Evolutionary conservation across 35 echinoderm and acorn worm species (phyloP), one percentile per base, ranked within the genome.

Genomic region (Strongylocentrotus purpuratus): DNA sequence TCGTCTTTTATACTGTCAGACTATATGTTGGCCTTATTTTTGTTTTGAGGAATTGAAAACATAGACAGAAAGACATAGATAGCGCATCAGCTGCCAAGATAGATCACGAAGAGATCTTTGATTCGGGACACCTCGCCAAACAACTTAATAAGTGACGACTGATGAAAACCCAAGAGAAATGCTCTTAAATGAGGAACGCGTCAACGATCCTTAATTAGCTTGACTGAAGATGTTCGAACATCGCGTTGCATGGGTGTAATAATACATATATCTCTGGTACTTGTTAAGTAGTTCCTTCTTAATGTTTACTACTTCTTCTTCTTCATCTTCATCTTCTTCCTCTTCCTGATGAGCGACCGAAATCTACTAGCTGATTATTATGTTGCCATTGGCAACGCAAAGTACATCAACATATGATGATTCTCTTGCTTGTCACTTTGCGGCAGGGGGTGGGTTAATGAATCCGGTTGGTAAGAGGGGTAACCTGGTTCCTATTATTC

Each of bases 401-500:
- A 55, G 50, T 55, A 2, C 50, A 55, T 55, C 50, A 14, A 2
- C 15, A 9, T 10, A n/a, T 65, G 61, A 70, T 20, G 61, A 70
- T 28, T 7, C 28, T 28, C 22, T 78, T 22, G 65, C 6, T 8
- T 78, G 65, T 78, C 28, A 78, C 5, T 78, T 78, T n/a, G 65
- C 5, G 65, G 65, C 4, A 78, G 65, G 22, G 25, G 17, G 61
- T 7, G 22, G 65, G 18, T 78, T 28, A 28, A 78, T 7, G 65
- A 78, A 78, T 28, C 28, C 65, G 65, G 65, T 28, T 18, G 25
- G 65, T 78, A 7, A 22, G 65, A 59, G 20, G 2, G 65, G 65
- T 78, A 78, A 78, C 65, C 65, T 78, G 65, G 65, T 78, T 78
- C 20, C 65, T 78, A 78, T 78, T 78, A 78, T 78, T 78, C n/a